Percentiles rank a stretch among this genome's conserved stretches.
phyloP scores from a whole-genome alignment of 2,888 invertebrate species.

The Halictus quadricinctus region DNA sequence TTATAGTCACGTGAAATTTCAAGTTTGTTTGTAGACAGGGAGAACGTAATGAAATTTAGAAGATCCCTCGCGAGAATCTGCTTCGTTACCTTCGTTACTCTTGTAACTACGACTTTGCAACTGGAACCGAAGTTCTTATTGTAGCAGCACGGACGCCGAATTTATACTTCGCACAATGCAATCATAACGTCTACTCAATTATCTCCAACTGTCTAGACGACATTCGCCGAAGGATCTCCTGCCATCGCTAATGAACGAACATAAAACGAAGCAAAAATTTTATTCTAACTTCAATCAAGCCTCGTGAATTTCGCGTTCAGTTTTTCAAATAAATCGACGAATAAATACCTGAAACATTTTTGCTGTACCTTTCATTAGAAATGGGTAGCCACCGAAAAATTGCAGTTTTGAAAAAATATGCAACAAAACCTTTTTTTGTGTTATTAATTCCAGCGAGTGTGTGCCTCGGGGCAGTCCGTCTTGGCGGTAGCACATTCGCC shows the following conservation, averaged over 20 bases:
- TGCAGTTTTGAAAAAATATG: too few relatives aligned
- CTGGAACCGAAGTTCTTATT: slow-evolving; percentile 42
- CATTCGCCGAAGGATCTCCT: neutral
- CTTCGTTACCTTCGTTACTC: slow-evolving; percentile 63
- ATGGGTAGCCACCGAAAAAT: too few relatives aligned
- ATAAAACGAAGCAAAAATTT: neutral
- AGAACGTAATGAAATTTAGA: slow-evolving; percentile 61
- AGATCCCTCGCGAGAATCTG: slow-evolving; percentile 47
- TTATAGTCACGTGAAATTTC: slow-evolving; percentile 45
- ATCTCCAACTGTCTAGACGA: neutral
- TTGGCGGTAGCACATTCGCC: neutral
- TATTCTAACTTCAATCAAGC: neutral
- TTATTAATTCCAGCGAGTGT: neutral
- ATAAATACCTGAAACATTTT: too few relatives aligned
- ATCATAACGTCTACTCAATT: neutral
- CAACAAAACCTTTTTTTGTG: too few relatives aligned
- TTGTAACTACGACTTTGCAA: slow-evolving; percentile 40
- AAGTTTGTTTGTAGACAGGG: slow-evolving; percentile 56
- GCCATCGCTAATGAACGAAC: neutral
- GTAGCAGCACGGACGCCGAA: neutral
- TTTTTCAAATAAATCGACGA: too few relatives aligned
- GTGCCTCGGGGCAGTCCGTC: neutral
- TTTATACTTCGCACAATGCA: slow-evolving; percentile 12
- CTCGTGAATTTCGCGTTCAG: neutral
- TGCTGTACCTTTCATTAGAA: too few relatives aligned